Evolutionary conservation across 2,113 vertebrate genomes (phyloP).

Genomic region (Perca flavescens): DNA sequence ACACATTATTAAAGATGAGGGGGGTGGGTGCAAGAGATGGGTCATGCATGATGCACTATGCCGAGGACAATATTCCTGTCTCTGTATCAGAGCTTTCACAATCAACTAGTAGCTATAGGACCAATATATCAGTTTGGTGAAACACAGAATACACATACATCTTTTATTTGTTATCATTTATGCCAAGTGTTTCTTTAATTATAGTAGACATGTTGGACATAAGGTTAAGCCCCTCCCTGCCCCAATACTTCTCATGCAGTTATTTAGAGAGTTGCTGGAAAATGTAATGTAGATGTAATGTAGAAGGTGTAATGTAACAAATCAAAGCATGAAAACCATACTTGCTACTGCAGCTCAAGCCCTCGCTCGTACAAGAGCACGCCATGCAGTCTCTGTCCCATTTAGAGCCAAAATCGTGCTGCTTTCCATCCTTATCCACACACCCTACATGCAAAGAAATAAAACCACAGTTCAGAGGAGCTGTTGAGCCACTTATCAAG

Average conservation of each 20-base stretch:
- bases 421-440: slow-evolving; percentile 55
- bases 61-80: not conserved
- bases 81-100: not conserved
- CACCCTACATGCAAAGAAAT: slow-evolving; percentile 54
- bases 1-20: not conserved
- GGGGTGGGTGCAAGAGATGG: not conserved
- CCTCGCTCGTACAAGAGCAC: slow-evolving; percentile 19
- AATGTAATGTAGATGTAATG: not conserved
- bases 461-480: slow-evolving; percentile 18
- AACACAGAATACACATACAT: not conserved
- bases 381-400: slow-evolving; percentile 55
- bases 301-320: not conserved
- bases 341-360: slow-evolving; percentile 49
- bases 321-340: slow-evolving; percentile 39
- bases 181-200: not conserved
- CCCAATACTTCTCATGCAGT: not conserved
- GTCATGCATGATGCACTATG: not conserved
- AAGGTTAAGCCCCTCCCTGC: not conserved
- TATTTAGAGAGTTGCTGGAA: not conserved
- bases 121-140: not conserved
- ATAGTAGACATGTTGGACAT: not conserved
- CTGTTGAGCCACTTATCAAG: not conserved
- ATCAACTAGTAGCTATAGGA: not conserved
- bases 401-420: slow-evolving; percentile 20
- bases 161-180: not conserved